phyloP scores from a whole-genome alignment of 92 coral and sea anemone species.

The Galaxea fascicularis region DNA sequence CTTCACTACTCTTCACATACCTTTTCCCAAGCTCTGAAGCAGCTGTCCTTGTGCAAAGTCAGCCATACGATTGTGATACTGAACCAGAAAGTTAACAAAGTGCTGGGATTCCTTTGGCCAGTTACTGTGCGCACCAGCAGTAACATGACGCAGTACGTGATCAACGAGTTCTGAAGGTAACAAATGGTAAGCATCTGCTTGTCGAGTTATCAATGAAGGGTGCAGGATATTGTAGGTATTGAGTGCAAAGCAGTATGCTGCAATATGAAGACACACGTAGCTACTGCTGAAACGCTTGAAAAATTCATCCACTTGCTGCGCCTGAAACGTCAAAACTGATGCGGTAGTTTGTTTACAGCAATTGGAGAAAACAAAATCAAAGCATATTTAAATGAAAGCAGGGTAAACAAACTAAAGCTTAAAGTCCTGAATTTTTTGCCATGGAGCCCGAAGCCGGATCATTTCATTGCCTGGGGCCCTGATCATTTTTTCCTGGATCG shows the following conservation, averaged over 20 bases:
- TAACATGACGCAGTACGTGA: slow-evolving; percentile 77
- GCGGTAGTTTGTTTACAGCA: background rate
- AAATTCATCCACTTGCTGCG: slow-evolving; percentile 77
- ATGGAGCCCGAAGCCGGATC: no score
- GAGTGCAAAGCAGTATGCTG: slow-evolving; percentile 89
- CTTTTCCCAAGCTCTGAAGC: slow-evolving; percentile 92
- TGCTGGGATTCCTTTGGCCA: slow-evolving; percentile 72
- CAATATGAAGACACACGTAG: slow-evolving; percentile 88
- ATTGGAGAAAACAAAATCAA: background rate
- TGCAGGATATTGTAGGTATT: slow-evolving; percentile 72
- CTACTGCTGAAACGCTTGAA: slow-evolving; percentile 72
- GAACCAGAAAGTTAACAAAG: slow-evolving; percentile 61
- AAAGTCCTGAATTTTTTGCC: no score
- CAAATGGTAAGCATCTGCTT: slow-evolving; percentile 79
- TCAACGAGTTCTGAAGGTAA: slow-evolving; percentile 83
- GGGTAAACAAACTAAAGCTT: no score
- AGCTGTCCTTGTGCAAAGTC: slow-evolving; percentile 96
- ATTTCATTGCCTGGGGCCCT: no score
- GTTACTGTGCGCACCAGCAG: slow-evolving; percentile 53
- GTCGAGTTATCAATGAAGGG: slow-evolving; percentile 59
- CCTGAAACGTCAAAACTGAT: slow-evolving; percentile 43
- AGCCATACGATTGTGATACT: slow-evolving; percentile 90
- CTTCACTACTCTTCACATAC: slow-evolving; percentile 34
- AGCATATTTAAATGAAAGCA: no score
- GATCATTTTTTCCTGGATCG: no score